Evolutionary conservation across 2,888 invertebrate genomes (phyloP), one percentile per base, ranked within the genome.

Genomic region (Pyrrhosoma nymphula): DNA sequence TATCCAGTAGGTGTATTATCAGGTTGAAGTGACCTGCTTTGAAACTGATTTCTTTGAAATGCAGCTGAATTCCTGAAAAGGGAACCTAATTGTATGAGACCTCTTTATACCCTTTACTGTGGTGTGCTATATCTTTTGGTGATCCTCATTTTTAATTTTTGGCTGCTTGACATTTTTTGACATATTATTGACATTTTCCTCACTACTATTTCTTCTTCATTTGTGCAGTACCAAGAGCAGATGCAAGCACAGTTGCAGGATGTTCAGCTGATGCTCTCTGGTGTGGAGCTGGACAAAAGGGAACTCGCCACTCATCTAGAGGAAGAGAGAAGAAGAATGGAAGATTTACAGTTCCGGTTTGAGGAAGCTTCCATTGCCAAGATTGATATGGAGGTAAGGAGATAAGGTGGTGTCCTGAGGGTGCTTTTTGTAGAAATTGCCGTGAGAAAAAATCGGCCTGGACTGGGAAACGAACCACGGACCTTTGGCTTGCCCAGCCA

Each of bases 281-380:
- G 95, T 26, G 56, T 95, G 55, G 93, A 98, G 96, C 96, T 97
- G 20, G 97, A 98, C 96, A 96, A 97, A 96, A 97, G 97, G 95
- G 97, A 97, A 95, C 97, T 98, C 95, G 97, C 97, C 96, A 97
- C 97, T 95, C 98, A 98, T 96, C 97, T 99, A 96, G 98, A 98
- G 95, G 98, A 98, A 96, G 99, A 99, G 96, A 97, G 97, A 96
- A 98, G 98, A 96, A 98, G 98, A 97, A 98, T 98, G 12, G 99
- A 99, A 97, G 99, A 99, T 97, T 97, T 99, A 95, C 98, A 99
- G 97, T 99, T 99, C 97, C 97, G 98, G 95, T 98, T 99, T 96
- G 99, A 99, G 97, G 99, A 99, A 97, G 99, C 99, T 96, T 98
- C 98, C 90, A 98, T 99, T 96, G 98, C 98, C 96, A 99, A 98